Percentiles rank a stretch among this genome's conserved stretches.
Evolutionary conservation across 1,140 invertebrate species (phyloP).

Genomic region (Drosophila sulfurigaster): DNA sequence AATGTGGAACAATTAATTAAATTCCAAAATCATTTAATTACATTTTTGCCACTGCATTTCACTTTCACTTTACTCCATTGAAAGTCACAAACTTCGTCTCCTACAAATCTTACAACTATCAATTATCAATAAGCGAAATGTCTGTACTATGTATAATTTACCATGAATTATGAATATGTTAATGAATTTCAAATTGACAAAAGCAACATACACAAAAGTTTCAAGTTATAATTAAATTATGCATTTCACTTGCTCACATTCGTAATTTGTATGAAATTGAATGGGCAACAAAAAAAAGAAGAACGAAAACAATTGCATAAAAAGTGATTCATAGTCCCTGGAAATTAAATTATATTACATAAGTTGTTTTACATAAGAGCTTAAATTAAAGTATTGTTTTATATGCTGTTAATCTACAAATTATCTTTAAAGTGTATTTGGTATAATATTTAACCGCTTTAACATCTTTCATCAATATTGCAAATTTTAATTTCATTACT

Average conservation of each 20-base stretch:
- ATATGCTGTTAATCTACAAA: too few species aligned
- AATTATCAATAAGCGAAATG: neutral
- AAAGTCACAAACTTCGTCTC: neutral
- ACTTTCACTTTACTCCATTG: neutral
- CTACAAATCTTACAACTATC: too few species aligned
- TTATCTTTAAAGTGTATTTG: slow-evolving; percentile 3
- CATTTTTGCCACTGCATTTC: neutral
- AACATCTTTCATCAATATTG: slow-evolving; percentile 1
- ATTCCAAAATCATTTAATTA: slow-evolving; percentile 19
- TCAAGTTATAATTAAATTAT: neutral
- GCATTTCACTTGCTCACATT: too few species aligned
- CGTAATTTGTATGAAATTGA: too few species aligned
- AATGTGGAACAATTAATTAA: slow-evolving; percentile 15
- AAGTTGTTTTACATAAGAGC: too few species aligned
- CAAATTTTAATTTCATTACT: slow-evolving; percentile 40
- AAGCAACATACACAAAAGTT: neutral
- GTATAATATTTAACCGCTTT: neutral
- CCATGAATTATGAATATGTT: neutral
- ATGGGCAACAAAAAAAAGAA: neutral
- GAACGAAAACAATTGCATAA: neutral
- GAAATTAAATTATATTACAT: too few species aligned
- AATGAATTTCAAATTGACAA: neutral
- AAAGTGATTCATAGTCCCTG: too few species aligned
- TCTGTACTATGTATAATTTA: neutral
- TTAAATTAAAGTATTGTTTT: too few species aligned